Evolutionary conservation across 2,888 invertebrate species (phyloP), one percentile per base, ranked within the genome.

Genomic region (Drosophila meridionalis): DNA sequence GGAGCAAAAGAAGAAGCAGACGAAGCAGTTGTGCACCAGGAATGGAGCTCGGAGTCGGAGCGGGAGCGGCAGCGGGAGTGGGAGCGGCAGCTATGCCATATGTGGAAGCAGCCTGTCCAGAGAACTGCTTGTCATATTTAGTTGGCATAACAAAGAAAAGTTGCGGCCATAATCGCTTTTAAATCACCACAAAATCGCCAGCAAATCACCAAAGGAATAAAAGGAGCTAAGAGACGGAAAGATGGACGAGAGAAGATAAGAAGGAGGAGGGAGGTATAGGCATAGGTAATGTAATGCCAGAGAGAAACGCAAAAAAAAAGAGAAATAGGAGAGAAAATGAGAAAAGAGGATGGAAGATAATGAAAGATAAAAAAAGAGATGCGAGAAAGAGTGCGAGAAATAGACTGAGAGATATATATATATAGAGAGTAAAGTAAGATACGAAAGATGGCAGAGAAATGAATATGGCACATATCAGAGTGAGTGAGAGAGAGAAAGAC

Each of bases 121-220:
- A 56, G 47, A 59, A 64, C 80, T 47, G 69, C 80, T 81, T 87
- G 84, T 85, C 84, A 87, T 87, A 85, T 85, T 85, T 78, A 73
- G 74, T 79, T 85, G 83, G 86, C 85, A 85, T 61, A 85, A 87
- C 87, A 84, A 84, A 85, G 87, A 52, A 52, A 52, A 73, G 47
- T 52, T 80, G 28, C 42, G 61, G 55, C 84, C 84, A 84, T 73
- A 87, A 84, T 65, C 65, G 81, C 73, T 79, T 85, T 79, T 63
- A 73, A 76, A 79, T 63, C 63, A 53, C 20, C n/a, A 26, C 47
- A 55, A 42, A 56, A 56, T 56, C 56, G 42, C 56, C 42, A 3
- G 20, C 30, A 42, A 45, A 45, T 58, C 58, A 34, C 58, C 58
- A 58, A 42, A 20, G n/a, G 42, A 38, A 45, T 45, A 5, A 12